Base-by-base conservation (phyloP, 2,888 invertebrate species). In the Opisthograptis luteolata region DNA sequence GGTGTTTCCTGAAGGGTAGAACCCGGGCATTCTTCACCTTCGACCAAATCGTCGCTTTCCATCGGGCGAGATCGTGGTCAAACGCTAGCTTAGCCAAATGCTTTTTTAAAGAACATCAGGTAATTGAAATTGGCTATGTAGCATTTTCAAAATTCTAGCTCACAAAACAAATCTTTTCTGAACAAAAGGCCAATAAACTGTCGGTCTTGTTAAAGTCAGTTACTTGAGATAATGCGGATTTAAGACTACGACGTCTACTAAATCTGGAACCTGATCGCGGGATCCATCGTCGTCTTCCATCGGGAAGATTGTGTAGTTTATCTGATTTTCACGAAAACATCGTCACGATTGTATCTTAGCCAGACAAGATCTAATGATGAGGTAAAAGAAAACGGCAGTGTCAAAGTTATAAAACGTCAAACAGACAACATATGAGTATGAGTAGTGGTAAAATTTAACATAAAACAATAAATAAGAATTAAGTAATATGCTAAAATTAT, bases 191-290 rank as follows among this genome's bases (percentile, higher is more conserved):
- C 10, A 30, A 36, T 19, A 48, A 42, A 31, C 14, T 13, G 12
- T 27, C 13, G 35, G 36, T 31, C 48, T 48, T 31, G 30, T 36
- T 42, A 48, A 37, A 30, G 36, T 35, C 35, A 8, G 41, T 12
- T 10, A 19, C 48, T 35, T 22, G 36, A 35, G 43, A 37, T 27
- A 49, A 43, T 42, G 36, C 20, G 12, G 32, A 43, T 49, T 43
- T 48, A 48, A 42, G 36, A 37, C 30, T 40, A 49, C 51, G 43
- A 34, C 19, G 35, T 52, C 56, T n/a, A 56, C 48, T 43, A 39
- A 46, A 48, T 36, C 36, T 40, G 49, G 34, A 56, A 56, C 56
- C 44, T 39, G 54, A 55, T 56, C 51, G 30, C 17, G 12, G 17
- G 2, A 34, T 12, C 17, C 28, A 17, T 15, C 14, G n/a, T 3